These are phyloP conservation scores for Lycocerus yunnanus DNA, from an alignment of 2,888 invertebrate genomes.

Conservation along the genomic window DNA sequence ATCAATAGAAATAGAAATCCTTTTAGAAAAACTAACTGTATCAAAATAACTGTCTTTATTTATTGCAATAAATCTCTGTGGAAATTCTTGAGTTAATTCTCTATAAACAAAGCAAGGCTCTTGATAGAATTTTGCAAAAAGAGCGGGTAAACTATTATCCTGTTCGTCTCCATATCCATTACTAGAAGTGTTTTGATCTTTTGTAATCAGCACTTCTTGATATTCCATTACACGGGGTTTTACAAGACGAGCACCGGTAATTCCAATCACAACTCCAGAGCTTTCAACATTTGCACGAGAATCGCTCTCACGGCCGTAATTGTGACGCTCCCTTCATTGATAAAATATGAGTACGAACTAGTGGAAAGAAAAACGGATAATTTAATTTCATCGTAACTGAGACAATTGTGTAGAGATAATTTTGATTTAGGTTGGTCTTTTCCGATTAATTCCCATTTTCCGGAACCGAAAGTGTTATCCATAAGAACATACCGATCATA, in stretches of 20 bases:
- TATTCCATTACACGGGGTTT: conserved; percentile 59
- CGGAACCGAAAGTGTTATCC: conserved; percentile 54
- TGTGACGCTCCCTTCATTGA: conserved; percentile 63
- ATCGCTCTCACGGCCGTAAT: conserved; percentile 55
- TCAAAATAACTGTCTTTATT: conserved; percentile 49
- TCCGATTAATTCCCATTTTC: conserved; percentile 61
- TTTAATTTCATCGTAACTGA: conserved; percentile 66
- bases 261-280: conserved; percentile 58
- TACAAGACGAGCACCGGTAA: conserved; percentile 58
- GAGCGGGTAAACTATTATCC: conserved; percentile 32
- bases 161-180: conserved; percentile 56
- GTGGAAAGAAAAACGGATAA: conserved; percentile 61
- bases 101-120: conserved; percentile 30
- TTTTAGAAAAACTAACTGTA: conserved; percentile 51
- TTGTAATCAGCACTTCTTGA: conserved; percentile 58
- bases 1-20: conserved; percentile 50
- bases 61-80: conserved; percentile 11
- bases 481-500: conserved; percentile 39
- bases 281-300: conserved; percentile 53
- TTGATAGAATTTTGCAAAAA: conserved; percentile 47
- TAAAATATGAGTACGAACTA: conserved; percentile 61
- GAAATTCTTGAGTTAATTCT: conserved; percentile 3
- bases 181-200: conserved; percentile 57
- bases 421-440: conserved; percentile 56
- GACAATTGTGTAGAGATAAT: conserved; percentile 56